Conservation (phyloP, 2,888 invertebrate genomes). For the Sinodicranocentrus sp. region DNA sequence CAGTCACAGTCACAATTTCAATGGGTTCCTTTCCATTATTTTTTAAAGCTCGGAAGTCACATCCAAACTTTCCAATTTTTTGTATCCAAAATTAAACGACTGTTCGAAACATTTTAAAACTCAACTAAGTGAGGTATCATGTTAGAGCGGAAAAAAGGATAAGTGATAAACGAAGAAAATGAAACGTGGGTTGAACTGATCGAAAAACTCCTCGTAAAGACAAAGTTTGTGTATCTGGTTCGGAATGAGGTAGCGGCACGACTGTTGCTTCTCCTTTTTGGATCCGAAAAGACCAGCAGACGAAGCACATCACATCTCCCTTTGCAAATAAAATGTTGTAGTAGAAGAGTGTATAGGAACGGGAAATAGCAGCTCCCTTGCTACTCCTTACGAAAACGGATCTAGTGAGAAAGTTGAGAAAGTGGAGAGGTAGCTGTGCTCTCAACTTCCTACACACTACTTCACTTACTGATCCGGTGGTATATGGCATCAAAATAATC, state of each 20-base stretch:
- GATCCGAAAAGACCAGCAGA: slow-evolving; percentile 55
- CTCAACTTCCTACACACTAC: not conserved
- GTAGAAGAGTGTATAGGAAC: not conserved
- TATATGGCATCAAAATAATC: not conserved
- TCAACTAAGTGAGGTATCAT: no score
- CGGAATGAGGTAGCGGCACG: slow-evolving; percentile 68
- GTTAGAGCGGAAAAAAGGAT: no score
- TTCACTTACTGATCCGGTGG: not conserved
- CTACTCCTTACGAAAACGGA: no score
- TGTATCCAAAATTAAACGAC: no score
- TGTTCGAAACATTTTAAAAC: no score
- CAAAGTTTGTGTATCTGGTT: slow-evolving; percentile 48
- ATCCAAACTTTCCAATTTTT: no score
- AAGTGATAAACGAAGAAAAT: slow-evolving; percentile 25
- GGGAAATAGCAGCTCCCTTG: not conserved
- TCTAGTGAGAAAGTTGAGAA: no score
- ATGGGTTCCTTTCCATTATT: no score
- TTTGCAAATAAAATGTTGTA: not conserved
- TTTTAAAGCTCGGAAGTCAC: no score
- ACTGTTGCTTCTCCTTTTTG: slow-evolving; percentile 67
- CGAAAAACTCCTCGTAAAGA: slow-evolving; percentile 55
- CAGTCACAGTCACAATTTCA: no score
- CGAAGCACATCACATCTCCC: not conserved
- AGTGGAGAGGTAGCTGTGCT: not conserved
- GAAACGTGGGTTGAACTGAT: slow-evolving; percentile 43